phyloP scores from a whole-genome alignment of 2,888 invertebrate species.

The Tetranychus piercei region DNA sequence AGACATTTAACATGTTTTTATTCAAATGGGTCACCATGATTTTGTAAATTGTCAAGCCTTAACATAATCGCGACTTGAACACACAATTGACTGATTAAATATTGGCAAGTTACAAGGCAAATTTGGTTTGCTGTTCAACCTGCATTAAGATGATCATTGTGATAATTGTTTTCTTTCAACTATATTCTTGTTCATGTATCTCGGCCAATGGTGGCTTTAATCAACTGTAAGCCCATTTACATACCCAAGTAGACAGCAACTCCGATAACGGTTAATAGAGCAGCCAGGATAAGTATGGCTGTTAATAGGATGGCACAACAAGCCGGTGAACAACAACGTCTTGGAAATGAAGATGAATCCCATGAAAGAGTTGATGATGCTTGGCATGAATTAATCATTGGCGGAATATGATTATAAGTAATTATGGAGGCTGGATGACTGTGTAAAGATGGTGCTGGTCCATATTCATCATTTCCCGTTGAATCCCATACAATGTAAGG shows the following conservation, averaged over 20 bases:
- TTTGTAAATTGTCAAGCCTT: no score
- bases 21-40: no score
- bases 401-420: slow-evolving; percentile 10
- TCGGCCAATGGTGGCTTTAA: no score
- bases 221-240: not conserved
- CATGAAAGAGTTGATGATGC: slow-evolving; percentile 1
- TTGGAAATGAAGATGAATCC: not conserved
- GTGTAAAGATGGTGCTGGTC: not conserved
- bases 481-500: slow-evolving; percentile 4
- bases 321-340: not conserved
- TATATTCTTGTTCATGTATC: no score
- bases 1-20: no score
- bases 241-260: slow-evolving; percentile 5
- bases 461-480: slow-evolving; percentile 5
- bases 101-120: not conserved
- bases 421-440: slow-evolving; percentile 10
- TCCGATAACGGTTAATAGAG: slow-evolving; percentile 7
- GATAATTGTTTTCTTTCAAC: no score
- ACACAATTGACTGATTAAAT: not conserved
- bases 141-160: not conserved
- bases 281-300: not conserved
- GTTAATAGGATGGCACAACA: slow-evolving; percentile 10
- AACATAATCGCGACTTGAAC: no score
- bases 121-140: not conserved
- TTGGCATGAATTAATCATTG: slow-evolving; percentile 3